Conservation (phyloP, 1,140 invertebrate genomes). For the Geopemphigus sp. region DNA sequence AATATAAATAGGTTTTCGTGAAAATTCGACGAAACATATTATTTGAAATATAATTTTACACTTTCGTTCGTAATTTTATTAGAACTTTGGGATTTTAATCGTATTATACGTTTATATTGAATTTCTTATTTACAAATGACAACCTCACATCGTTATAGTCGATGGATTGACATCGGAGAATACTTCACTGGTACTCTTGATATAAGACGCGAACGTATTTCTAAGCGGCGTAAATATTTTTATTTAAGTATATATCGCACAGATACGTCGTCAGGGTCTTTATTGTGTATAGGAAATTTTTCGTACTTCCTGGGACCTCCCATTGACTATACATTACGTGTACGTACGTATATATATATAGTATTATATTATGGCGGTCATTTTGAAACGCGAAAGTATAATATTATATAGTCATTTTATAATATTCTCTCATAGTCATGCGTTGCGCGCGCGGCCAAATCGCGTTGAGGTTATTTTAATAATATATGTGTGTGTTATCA, state of each 20-base stretch:
- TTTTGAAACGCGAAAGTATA: constrained; percentile 26
- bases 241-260: neutral
- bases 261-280: neutral
- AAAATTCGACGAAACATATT: too few relatives aligned
- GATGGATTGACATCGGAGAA: neutral
- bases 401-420: neutral
- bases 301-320: neutral
- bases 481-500: neutral
- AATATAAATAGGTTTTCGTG: too few relatives aligned
- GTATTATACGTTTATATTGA: too few relatives aligned
- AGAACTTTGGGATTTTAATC: too few relatives aligned
- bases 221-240: neutral
- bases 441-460: neutral
- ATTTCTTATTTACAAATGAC: too few relatives aligned
- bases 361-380: neutral
- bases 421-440: constrained; percentile 27
- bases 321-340: neutral
- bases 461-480: constrained; percentile 30
- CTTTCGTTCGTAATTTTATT: too few relatives aligned
- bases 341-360: too few relatives aligned
- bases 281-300: neutral
- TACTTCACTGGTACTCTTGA: too few relatives aligned
- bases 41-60: too few relatives aligned
- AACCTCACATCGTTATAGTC: too few relatives aligned
- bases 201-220: too few relatives aligned